A percentile compares a stretch with the other conserved stretches of the same genome.
Evolutionary conservation across 2,113 vertebrate genomes (phyloP).

Genomic region (Variabilichromis moorii): DNA sequence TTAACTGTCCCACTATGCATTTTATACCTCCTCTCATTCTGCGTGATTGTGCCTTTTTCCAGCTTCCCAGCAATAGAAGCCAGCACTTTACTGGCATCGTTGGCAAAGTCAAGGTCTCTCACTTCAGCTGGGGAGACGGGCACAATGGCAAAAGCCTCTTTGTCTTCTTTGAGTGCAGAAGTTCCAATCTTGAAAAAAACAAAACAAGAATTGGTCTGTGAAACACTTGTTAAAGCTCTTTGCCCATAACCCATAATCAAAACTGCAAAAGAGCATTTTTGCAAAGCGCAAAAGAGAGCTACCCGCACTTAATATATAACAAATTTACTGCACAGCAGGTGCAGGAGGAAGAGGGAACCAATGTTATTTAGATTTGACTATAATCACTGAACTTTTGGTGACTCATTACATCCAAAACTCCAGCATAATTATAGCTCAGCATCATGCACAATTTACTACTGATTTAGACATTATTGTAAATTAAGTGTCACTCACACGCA

Average conservation of each 20-base stretch:
- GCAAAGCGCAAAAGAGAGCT: too few species aligned
- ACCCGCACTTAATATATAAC: neutral
- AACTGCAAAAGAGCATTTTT: neutral
- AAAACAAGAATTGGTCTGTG: neutral
- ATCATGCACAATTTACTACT: neutral
- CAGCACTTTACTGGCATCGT: slow-evolving; percentile 95
- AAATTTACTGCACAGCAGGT: neutral
- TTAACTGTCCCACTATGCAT: neutral
- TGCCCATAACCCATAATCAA: neutral
- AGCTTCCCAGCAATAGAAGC: slow-evolving; percentile 95
- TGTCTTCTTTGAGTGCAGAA: slow-evolving; percentile 93
- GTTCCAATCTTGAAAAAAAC: slow-evolving; percentile 83
- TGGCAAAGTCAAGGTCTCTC: slow-evolving; percentile 95
- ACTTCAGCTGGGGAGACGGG: slow-evolving; percentile 96
- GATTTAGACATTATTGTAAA: neutral
- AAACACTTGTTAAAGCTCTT: neutral
- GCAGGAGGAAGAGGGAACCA: neutral
- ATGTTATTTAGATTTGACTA: neutral
- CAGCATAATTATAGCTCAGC: neutral
- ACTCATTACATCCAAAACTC: neutral
- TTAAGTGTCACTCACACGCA: slow-evolving; percentile 73
- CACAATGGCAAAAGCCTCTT: slow-evolving; percentile 97
- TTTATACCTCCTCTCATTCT: slow-evolving; percentile 90
- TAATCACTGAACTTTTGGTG: neutral
- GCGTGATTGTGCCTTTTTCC: slow-evolving; percentile 97